Conservation (phyloP, 2,797 vertebrate species). For the Micromesistius poutassou region DNA sequence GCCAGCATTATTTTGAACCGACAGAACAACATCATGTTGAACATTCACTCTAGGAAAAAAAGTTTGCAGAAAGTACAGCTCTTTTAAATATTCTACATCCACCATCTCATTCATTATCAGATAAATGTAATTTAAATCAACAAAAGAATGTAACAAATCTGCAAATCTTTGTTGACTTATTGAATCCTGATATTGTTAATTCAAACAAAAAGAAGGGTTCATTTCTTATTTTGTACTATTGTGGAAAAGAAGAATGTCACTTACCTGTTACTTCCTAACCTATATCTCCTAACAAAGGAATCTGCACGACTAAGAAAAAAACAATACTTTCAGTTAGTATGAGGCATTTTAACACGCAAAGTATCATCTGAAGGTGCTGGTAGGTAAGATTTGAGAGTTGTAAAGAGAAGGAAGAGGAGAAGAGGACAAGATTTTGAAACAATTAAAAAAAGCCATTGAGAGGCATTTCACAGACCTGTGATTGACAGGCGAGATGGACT, state of each 20-base stretch:
- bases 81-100: not conserved
- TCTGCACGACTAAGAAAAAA: constrained; percentile 9
- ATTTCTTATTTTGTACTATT: not conserved
- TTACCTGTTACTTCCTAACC: not conserved
- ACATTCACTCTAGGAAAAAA: constrained; percentile 33
- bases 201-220: not conserved
- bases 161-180: not conserved
- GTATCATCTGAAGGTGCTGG: not conserved
- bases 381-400: not conserved
- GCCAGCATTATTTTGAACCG: constrained; percentile 7
- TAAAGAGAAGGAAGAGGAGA: not conserved
- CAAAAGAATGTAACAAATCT: not conserved
- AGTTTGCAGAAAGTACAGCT: not conserved
- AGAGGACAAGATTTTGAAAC: not conserved
- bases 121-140: not conserved
- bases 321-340: not conserved
- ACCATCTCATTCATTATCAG: not conserved
- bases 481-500: not conserved
- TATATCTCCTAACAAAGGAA: not conserved
- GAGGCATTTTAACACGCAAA: not conserved
- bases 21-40: constrained; percentile 37
- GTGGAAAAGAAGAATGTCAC: not conserved
- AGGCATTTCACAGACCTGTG: not conserved
- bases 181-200: too few species aligned
- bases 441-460: not conserved